Evolutionary conservation across 2,888 invertebrate genomes (phyloP).

Genomic region (Rhorus exstirpatorius): DNA sequence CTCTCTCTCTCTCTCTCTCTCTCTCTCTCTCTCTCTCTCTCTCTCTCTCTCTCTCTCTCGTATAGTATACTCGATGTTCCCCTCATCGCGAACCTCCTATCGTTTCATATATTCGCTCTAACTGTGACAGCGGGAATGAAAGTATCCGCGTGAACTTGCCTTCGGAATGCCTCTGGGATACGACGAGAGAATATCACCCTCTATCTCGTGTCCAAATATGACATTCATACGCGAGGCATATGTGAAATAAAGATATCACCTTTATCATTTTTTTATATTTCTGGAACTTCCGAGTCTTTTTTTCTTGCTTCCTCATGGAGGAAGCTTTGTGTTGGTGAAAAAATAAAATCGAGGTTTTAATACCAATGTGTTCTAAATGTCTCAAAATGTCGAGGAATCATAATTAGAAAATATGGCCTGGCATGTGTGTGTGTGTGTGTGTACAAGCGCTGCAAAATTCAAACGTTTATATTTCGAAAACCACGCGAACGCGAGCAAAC

Average conservation of each 20-base stretch:
- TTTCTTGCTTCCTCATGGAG: too few relatives aligned
- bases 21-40: neutral
- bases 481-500: too few relatives aligned
- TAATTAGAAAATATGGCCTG: too few relatives aligned
- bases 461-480: too few relatives aligned
- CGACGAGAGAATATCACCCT: neutral
- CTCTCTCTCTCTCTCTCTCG: neutral
- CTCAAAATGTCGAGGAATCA: too few relatives aligned
- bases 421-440: too few relatives aligned
- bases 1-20: neutral
- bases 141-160: slow-evolving; percentile 33
- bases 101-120: slow-evolving; percentile 41
- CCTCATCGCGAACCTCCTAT: neutral
- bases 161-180: slow-evolving; percentile 8
- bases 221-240: neutral
- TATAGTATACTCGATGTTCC: neutral
- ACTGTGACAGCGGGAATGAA: slow-evolving; percentile 28
- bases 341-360: too few relatives aligned
- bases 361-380: too few relatives aligned
- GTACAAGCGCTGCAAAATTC: too few relatives aligned
- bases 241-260: neutral
- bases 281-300: neutral
- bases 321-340: too few relatives aligned
- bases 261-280: neutral
- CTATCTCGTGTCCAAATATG: neutral